Percentiles rank a stretch among this genome's conserved stretches.
These are phyloP conservation scores for Eidolon dupreanum DNA, from an alignment of 2,797 vertebrate species.

Conservation along the genomic window DNA sequence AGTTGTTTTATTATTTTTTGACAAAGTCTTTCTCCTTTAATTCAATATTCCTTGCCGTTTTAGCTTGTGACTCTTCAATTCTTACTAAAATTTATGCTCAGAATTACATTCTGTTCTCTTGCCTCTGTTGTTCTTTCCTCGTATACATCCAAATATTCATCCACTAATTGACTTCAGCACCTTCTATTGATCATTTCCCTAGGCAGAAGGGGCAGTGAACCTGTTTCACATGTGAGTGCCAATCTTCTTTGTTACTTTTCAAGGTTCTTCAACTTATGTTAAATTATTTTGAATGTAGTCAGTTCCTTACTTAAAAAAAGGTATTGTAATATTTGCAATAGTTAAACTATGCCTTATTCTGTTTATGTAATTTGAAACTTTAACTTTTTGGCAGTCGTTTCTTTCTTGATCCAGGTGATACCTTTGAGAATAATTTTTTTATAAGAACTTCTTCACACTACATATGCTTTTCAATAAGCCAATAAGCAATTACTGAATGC, in stretches of 20 bases:
- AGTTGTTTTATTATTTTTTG: not conserved
- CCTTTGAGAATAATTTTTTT: not conserved
- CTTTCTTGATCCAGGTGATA: not conserved
- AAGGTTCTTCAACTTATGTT: not conserved
- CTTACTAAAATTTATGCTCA: not conserved
- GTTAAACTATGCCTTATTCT: not conserved
- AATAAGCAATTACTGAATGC: not conserved
- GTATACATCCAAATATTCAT: not conserved
- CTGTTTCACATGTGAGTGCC: not conserved
- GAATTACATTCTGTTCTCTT: not conserved
- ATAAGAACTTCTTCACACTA: not conserved
- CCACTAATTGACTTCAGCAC: no score
- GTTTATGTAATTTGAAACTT: not conserved
- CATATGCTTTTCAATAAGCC: not conserved
- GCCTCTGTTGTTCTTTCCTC: not conserved
- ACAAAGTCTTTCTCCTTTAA: not conserved
- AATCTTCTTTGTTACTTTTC: not conserved
- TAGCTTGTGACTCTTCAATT: not conserved
- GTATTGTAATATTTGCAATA: not conserved
- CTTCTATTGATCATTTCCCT: not conserved
- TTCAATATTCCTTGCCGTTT: not conserved
- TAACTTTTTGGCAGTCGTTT: not conserved
- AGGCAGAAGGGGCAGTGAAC: not conserved
- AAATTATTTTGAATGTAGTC: not conserved
- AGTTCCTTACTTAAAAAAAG: not conserved